A percentile compares a stretch with the other conserved stretches of the same genome.
Conservation (phyloP, 2,888 invertebrate genomes). For the Volucella inanis region DNA sequence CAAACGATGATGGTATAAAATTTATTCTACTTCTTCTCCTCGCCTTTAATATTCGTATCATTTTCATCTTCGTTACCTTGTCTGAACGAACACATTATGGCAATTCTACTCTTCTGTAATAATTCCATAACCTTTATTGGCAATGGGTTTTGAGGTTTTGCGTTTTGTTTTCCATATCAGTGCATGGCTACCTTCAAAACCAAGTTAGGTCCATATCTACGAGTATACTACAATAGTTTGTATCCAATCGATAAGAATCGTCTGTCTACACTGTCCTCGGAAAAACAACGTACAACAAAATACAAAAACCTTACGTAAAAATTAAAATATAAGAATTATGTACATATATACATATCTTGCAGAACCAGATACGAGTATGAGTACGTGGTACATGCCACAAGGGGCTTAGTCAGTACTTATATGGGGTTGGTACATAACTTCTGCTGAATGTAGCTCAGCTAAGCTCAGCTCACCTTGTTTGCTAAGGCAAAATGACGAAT, state of each 20-base stretch:
- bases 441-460: slow-evolving; percentile 51
- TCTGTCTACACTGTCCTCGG: slow-evolving; percentile 45
- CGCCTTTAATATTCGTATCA: slow-evolving; percentile 29
- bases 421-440: slow-evolving; percentile 55
- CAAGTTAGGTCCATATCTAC: slow-evolving; percentile 47
- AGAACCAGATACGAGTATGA: slow-evolving; percentile 54
- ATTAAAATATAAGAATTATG: slow-evolving; percentile 1
- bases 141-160: slow-evolving; percentile 47
- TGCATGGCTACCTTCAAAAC: slow-evolving; percentile 32
- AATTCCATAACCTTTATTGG: slow-evolving; percentile 71
- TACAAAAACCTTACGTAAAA: slow-evolving; percentile 38
- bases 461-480: slow-evolving; percentile 73
- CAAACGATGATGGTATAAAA: slow-evolving; percentile 55
- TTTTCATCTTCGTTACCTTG: slow-evolving; percentile 18
- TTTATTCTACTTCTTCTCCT: slow-evolving; percentile 44
- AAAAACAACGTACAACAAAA: slow-evolving; percentile 52
- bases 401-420: slow-evolving; percentile 6
- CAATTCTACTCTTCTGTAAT: slow-evolving; percentile 54
- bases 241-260: slow-evolving; percentile 53
- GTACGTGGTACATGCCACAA: slow-evolving; percentile 9
- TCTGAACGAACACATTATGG: slow-evolving; percentile 39
- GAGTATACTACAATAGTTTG: slow-evolving; percentile 44
- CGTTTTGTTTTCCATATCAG: slow-evolving; percentile 26
- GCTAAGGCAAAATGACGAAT: slow-evolving; percentile 51
- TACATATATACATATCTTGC: slow-evolving; percentile 31